Base-by-base conservation (phyloP, 2,113 vertebrate species). In the Pachyramphus minor region DNA sequence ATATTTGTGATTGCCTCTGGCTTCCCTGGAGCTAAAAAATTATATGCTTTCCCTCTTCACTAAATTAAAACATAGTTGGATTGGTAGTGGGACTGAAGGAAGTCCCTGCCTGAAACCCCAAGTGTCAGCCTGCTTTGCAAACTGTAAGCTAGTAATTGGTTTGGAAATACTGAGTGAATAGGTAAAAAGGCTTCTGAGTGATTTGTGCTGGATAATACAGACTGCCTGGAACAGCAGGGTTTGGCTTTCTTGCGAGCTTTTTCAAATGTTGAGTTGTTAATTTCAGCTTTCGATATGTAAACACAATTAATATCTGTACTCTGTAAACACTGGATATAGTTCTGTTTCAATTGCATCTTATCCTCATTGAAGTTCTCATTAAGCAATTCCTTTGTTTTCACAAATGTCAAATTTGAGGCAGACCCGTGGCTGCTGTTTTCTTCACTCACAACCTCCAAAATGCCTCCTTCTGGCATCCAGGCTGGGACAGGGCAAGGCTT, bases 31-130 rank as follows among this genome's bases (percentile, higher is more conserved):
- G 96, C 96, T 97, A 96, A 97, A 97, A 96, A 96, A 96, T 96
- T 91, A 95, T 94, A 91, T 96, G 94, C 95, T 97, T 97, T 97
- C 96, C 96, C 94, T 97, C 96, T 96, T 96, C 95, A 96, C 97
- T 97, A 95, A 97, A 97, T 97, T 96, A 97, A 97, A 97, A 95
- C 92, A 84, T 97, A 96, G 97, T 97, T 94, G 84, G 96, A 95
- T 94, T 97, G 97, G 97, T 88, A 85, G 90, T 84, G 96, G 93
- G 97, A 96, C 95, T 94, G 81, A 94, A 96, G 90, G 95, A 96
- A 95, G 96, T 89, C 96, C 91, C 96, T 93, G 63, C 79, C 49
- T 76, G 77, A 97, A 97, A 97, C 87, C 96, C 96, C 95, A 76
- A 76, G 91, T 79, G 96, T 96, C 97, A 96, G 80, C 37, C 90